Evolutionary conservation across 1,140 invertebrate genomes (phyloP).

Genomic region (Galleria mellonella): DNA sequence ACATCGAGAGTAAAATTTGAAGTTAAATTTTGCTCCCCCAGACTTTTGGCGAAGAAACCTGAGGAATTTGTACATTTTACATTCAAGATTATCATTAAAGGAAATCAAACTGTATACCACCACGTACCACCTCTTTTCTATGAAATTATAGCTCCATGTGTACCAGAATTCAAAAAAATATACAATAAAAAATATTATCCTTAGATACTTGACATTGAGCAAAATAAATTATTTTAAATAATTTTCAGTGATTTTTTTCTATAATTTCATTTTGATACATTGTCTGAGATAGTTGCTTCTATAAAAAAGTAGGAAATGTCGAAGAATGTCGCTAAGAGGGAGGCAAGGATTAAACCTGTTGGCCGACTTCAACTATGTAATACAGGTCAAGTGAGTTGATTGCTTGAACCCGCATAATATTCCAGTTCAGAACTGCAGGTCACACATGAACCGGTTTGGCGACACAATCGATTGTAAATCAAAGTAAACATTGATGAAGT

Average conservation of each 20-base stretch:
- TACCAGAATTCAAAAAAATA: slow-evolving; percentile 30
- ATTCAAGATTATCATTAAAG: slow-evolving; percentile 40
- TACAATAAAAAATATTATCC: slow-evolving; percentile 22
- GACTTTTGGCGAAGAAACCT: not conserved
- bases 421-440: slow-evolving; percentile 44
- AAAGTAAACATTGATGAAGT: slow-evolving; percentile 14
- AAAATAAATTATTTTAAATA: not conserved
- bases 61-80: slow-evolving; percentile 48
- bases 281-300: not conserved
- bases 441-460: slow-evolving; percentile 34
- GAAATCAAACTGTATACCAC: slow-evolving; percentile 30
- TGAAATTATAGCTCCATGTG: slow-evolving; percentile 53
- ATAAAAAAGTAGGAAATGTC: slow-evolving; percentile 3
- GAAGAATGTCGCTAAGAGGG: slow-evolving; percentile 38
- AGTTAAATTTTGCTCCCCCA: slow-evolving; percentile 29
- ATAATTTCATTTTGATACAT: too few species aligned
- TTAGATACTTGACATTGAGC: not conserved
- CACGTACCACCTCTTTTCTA: slow-evolving; percentile 50
- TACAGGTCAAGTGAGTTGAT: slow-evolving; percentile 50
- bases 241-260: not conserved
- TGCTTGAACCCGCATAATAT: slow-evolving; percentile 53
- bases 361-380: slow-evolving; percentile 48
- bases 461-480: slow-evolving; percentile 59
- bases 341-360: slow-evolving; percentile 57
- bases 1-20: slow-evolving; percentile 21